These are phyloP conservation scores for Megatriorchis doriae DNA, from an alignment of 2,113 vertebrate species.

Conservation along the genomic window DNA sequence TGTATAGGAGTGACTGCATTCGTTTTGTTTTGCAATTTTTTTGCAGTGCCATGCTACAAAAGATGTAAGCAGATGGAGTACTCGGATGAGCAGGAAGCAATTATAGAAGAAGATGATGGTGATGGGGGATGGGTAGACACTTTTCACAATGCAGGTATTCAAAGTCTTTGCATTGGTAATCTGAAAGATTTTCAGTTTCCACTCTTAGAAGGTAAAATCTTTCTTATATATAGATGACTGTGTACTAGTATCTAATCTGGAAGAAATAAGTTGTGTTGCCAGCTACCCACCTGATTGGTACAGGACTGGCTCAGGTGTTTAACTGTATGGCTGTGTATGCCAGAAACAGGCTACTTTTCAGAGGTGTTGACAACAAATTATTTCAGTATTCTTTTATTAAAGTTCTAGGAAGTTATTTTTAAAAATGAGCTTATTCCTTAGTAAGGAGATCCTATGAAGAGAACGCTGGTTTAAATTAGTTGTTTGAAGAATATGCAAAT, in stretches of 20 bases:
- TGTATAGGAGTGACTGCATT: not conserved
- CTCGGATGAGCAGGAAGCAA: constrained; percentile 95
- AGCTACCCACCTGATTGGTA: not conserved
- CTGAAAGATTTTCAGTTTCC: not conserved
- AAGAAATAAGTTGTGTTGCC: not conserved
- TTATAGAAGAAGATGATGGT: constrained; percentile 98
- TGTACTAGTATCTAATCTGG: not conserved
- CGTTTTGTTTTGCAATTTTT: not conserved
- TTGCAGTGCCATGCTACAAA: constrained; percentile 93
- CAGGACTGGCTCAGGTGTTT: not conserved
- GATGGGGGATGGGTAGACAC: constrained; percentile 99
- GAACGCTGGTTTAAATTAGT: not conserved
- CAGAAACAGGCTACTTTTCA: too few species aligned
- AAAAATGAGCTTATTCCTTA: not conserved
- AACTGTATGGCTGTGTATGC: not conserved
- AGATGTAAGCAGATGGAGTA: constrained; percentile 99
- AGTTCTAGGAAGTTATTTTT: not conserved
- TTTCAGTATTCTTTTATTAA: not conserved
- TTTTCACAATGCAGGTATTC: constrained; percentile 89
- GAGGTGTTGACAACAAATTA: not conserved
- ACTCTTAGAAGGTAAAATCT: not conserved
- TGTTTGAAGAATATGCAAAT: not conserved
- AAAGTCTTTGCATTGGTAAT: not conserved
- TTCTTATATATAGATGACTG: not conserved
- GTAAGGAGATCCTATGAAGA: not conserved